Base-by-base conservation (phyloP, 2,797 vertebrate species). In the Ammospiza maritima region DNA sequence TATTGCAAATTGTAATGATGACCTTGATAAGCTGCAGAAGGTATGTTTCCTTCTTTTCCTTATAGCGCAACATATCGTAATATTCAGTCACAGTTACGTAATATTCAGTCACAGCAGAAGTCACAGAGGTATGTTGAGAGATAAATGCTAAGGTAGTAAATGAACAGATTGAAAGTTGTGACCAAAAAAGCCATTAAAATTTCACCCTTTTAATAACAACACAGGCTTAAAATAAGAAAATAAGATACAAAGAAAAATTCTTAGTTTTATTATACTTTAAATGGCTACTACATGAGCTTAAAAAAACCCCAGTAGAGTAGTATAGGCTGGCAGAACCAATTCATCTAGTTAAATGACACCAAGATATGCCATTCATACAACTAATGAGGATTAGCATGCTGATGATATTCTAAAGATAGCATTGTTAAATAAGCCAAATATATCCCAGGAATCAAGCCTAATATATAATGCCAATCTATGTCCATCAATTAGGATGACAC, bases 351-450 rank as follows among this genome's bases (percentile, higher is more conserved):
- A 97, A 97, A 96, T 85, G 94, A 96, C 94, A 96, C 88, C 87
- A 72, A 94, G 94, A 93, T 95, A 97, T 93, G 94, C 74, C 90
- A 91, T 94, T 94, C 65, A 65, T n/a, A 95, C 78, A 82, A 54
- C 92, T 93, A 90, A 87, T 93, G 82, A 92, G 96, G 96, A 96
- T 97, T 97, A 97, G 70, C 89, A 7, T 97, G 91, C 77, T 97
- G 95, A 90, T 91, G 61, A 90, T 85, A 92, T 93, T 95, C 96
- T 95, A 91, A 96, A 97, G 82, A 96, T 94, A 96, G 94, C 91
- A 93, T 96, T 97, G 96, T 97, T 96, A 96, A 98, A 96, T 96
- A 96, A 97, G 94, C 94, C 93, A 75, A 80, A 90, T 85, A 90
- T 87, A 97, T 80, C 92, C 66, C 93, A 94, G 93, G 96, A 98